phyloP scores from a whole-genome alignment of 2,797 vertebrate species.

The Valencia hispanica region DNA sequence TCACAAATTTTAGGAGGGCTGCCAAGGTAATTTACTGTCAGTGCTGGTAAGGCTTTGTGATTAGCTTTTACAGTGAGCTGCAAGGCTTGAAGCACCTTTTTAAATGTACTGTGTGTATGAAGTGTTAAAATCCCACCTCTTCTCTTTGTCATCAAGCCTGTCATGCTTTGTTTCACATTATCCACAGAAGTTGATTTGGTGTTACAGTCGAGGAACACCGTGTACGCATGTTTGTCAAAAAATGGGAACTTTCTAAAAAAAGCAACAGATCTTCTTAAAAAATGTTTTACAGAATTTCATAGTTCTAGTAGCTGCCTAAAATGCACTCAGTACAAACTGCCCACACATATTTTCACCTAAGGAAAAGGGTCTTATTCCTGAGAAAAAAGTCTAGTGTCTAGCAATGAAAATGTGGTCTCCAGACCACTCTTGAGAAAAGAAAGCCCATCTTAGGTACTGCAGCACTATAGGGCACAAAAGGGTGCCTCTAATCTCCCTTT shows the following conservation, averaged over 20 bases:
- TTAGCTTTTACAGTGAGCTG: slow-evolving; percentile 23
- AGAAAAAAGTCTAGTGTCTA: too few relatives aligned
- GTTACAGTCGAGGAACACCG: too few relatives aligned
- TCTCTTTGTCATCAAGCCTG: slow-evolving; percentile 33
- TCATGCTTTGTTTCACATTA: slow-evolving; percentile 5
- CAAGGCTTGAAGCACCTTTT: slow-evolving; percentile 5
- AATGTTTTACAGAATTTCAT: neutral
- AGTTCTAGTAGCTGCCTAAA: neutral
- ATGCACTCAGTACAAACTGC: neutral
- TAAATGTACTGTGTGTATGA: slow-evolving; percentile 12
- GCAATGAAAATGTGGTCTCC: too few relatives aligned
- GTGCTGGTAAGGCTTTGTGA: slow-evolving; percentile 8
- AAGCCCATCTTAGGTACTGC: too few relatives aligned
- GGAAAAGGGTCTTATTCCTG: neutral
- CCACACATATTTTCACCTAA: neutral
- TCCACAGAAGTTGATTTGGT: neutral
- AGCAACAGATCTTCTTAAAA: neutral
- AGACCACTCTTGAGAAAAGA: too few relatives aligned
- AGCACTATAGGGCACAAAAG: too few relatives aligned
- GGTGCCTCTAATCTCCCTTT: too few relatives aligned
- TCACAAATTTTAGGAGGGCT: slow-evolving; percentile 25
- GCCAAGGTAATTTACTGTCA: neutral
- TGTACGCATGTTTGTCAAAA: too few relatives aligned
- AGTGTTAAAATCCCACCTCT: slow-evolving; percentile 57
- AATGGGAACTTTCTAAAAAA: neutral